phyloP scores from a whole-genome alignment of 2,797 vertebrate species.

The Gastrophryne carolinensis region DNA sequence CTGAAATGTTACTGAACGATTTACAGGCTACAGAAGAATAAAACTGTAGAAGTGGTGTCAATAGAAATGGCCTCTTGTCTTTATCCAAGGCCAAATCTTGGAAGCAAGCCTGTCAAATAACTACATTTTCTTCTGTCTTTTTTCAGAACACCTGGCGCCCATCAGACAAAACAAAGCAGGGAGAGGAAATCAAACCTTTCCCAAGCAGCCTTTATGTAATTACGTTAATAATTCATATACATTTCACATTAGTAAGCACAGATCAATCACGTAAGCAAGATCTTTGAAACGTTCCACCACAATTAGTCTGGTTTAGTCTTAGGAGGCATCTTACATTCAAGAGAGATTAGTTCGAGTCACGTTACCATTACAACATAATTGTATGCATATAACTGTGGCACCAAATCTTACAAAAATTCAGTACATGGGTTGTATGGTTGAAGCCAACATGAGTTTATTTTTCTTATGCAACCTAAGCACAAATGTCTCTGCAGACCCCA shows the following conservation, averaged over 20 bases:
- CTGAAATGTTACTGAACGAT: too few species aligned
- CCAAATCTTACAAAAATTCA: background rate
- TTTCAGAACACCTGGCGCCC: background rate
- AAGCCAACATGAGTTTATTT: slow-evolving; percentile 17
- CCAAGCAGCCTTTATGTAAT: background rate
- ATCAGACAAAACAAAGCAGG: background rate
- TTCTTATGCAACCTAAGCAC: slow-evolving; percentile 9
- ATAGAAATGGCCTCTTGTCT: background rate
- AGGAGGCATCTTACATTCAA: background rate
- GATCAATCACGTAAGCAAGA: background rate
- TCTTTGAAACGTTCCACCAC: slow-evolving; percentile 10
- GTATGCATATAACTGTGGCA: slow-evolving; percentile 11
- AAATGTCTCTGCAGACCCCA: slow-evolving; percentile 12
- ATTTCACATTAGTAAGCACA: slow-evolving; percentile 6
- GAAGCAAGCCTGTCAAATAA: background rate
- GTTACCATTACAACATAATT: background rate
- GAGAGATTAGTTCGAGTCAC: slow-evolving; percentile 1
- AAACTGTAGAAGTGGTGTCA: background rate
- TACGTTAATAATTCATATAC: background rate
- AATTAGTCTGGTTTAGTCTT: background rate
- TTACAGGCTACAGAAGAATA: too few species aligned
- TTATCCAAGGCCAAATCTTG: background rate
- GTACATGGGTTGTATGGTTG: background rate
- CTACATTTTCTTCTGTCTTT: background rate
- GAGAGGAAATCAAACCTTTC: background rate